A percentile compares a stretch with the other conserved stretches of the same genome.
These are phyloP conservation scores for Varanus salvator DNA, from an alignment of 2,113 vertebrate genomes.

Conservation along the genomic window DNA sequence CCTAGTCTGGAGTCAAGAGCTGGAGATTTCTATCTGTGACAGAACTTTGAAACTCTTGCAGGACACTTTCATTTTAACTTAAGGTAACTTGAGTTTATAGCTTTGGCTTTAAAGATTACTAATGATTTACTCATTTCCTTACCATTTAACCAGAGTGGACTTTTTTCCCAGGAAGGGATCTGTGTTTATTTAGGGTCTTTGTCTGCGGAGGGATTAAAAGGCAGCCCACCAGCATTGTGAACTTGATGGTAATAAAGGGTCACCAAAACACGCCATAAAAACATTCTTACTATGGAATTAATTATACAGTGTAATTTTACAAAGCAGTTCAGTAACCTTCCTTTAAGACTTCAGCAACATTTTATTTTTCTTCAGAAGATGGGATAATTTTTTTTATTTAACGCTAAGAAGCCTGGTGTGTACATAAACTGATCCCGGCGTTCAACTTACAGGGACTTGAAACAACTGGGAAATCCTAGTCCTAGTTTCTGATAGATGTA, in stretches of 20 bases:
- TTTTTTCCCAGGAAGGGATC: conserved; percentile 86
- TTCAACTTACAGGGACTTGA: conserved; percentile 55
- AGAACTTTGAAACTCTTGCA: conserved; percentile 86
- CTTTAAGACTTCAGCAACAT: conserved; percentile 65
- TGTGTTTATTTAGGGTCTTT: conserved; percentile 90
- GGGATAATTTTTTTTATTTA: conserved; percentile 44
- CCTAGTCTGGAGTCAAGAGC: conserved; percentile 89
- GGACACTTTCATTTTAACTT: conserved; percentile 92
- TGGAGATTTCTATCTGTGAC: conserved; percentile 91
- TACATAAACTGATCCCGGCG: conserved; percentile 34
- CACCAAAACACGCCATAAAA: conserved; percentile 87
- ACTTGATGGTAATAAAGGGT: conserved; percentile 86
- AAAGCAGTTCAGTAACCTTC: conserved; percentile 76
- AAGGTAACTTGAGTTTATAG: conserved; percentile 90
- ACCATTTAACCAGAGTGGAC: conserved; percentile 88
- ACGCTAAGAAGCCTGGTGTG: conserved; percentile 38
- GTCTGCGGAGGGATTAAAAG: conserved; percentile 90
- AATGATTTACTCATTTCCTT: conserved; percentile 93
- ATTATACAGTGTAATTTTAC: conserved; percentile 89
- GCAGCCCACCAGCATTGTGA: conserved; percentile 86
- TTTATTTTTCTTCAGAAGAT: conserved; percentile 61
- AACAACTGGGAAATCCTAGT: conserved; percentile 45
- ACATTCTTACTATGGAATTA: conserved; percentile 87
- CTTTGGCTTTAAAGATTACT: conserved; percentile 90
- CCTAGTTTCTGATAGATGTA: conserved; percentile 12